Base-by-base conservation (phyloP, 2,888 invertebrate species). In the Aspidiotus rigidus region DNA sequence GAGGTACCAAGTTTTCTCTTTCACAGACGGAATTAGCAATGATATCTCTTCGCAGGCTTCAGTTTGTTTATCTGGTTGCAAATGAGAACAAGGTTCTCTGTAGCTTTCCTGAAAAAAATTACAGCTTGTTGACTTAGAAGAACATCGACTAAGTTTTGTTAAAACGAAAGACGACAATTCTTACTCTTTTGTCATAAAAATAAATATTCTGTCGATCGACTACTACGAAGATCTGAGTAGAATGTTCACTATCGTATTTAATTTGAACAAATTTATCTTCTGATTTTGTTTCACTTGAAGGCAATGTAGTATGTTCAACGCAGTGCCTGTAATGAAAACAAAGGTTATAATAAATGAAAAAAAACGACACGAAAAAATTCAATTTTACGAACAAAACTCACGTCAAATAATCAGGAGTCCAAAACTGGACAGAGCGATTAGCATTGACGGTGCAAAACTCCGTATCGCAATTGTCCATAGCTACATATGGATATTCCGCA, bases 41-140 rank as follows among this genome's bases (percentile, higher is more conserved):
- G 63, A 69, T 17, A 69, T 42, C 16, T 69, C 39, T 63, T 69
- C 69, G 16, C 69, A 69, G 5, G 49, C 7, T 49, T 69, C 69
- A 9, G 49, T 7, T 17, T 41, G 28, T 17, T 69, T 15, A 11
- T 41, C 28, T 17, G 55, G 42, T 41, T 42, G 10, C 8, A 28
- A 63, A 15, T 15, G 7, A 15, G 42, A 55, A 69, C n/a, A 28
- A n/a, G 69, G 62, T 49, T n/a, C 49, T 13, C 11, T 49, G 3
- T 49, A n/a, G 61, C 17, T 49, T 15, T 7, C 40, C 61, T 69
- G 53, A 28, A 62, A 11, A 49, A 49, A 49, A 49, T 2, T 49
- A n/a, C n/a, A n/a, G n/a, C 49, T 13, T 13, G 2, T 55, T 16
- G 17, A n/a, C 17, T 16, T 9, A 3, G 28, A 28, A 55, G 17